These are phyloP conservation scores for Monopterus albus DNA, from an alignment of 2,113 vertebrate species.

Conservation along the genomic window DNA sequence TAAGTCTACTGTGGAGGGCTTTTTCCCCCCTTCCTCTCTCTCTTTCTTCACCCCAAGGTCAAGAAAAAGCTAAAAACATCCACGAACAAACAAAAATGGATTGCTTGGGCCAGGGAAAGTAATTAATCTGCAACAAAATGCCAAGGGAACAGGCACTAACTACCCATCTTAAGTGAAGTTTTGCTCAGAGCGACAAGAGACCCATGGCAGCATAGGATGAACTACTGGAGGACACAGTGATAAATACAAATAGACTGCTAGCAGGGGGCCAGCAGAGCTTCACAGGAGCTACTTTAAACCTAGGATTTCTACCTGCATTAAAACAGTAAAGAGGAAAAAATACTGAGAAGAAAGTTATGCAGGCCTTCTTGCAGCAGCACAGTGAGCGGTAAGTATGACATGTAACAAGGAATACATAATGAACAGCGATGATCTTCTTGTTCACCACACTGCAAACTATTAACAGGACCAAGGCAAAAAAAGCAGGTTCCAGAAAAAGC, in stretches of 20 bases:
- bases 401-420: not conserved
- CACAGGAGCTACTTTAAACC: conserved; percentile 5
- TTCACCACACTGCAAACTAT: not conserved
- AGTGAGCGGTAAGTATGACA: not conserved
- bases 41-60: conserved; percentile 86
- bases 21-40: conserved; percentile 54
- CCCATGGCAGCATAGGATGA: conserved; percentile 47
- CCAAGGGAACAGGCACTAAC: conserved; percentile 71
- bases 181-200: conserved; percentile 65
- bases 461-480: not conserved
- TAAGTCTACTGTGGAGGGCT: conserved; percentile 88
- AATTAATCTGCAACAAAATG: conserved; percentile 89
- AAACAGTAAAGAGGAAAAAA: not conserved
- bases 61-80: conserved; percentile 86
- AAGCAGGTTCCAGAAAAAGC: not conserved
- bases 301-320: not conserved
- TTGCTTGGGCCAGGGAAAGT: conserved; percentile 83
- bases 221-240: conserved; percentile 55
- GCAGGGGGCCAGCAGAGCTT: conserved; percentile 18
- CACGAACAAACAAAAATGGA: conserved; percentile 89
- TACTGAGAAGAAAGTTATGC: not conserved
- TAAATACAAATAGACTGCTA: conserved; percentile 51
- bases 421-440: not conserved
- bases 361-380: not conserved
- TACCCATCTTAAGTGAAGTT: conserved; percentile 66